Conservation (phyloP, 2,888 invertebrate genomes). For the Aspidiotus rigidus region DNA sequence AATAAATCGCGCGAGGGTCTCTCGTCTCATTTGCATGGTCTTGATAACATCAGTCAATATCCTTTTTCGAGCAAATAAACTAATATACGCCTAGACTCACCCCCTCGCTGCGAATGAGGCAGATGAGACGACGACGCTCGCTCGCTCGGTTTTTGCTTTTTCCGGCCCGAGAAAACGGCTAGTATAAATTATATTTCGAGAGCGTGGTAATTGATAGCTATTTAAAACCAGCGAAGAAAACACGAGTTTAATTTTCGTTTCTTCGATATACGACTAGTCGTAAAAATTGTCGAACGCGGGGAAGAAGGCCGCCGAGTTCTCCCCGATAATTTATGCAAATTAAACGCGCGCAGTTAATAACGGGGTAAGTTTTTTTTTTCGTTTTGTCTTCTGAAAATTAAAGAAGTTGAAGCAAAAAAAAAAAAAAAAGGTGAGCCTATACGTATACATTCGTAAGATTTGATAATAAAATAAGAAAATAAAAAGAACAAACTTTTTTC, state of each 20-base stretch:
- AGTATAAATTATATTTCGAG: constrained; percentile 2
- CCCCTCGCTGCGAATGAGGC: constrained; percentile 2
- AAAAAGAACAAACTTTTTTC: not conserved
- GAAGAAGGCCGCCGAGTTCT: not conserved
- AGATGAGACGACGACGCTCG: not conserved
- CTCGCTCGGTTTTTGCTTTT: not conserved
- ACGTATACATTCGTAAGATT: too few species aligned
- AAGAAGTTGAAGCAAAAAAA: too few species aligned
- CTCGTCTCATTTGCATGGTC: constrained; percentile 24
- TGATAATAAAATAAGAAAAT: not conserved
- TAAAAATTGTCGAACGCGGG: not conserved
- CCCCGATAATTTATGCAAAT: not conserved
- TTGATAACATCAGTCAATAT: constrained; percentile 30
- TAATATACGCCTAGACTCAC: constrained; percentile 12
- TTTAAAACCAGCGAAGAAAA: constrained; percentile 8
- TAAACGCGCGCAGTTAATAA: not conserved
- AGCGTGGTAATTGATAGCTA: constrained; percentile 15
- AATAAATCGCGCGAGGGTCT: constrained; percentile 11
- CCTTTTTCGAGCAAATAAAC: constrained; percentile 22
- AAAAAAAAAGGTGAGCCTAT: too few species aligned
- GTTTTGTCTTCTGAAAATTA: not conserved
- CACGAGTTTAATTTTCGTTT: not conserved
- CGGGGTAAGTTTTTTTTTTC: not conserved
- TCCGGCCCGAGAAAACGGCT: not conserved
- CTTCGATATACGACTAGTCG: not conserved